Evolutionary conservation across 1,140 invertebrate genomes (phyloP).

Genomic region (Musca vetustissima): DNA sequence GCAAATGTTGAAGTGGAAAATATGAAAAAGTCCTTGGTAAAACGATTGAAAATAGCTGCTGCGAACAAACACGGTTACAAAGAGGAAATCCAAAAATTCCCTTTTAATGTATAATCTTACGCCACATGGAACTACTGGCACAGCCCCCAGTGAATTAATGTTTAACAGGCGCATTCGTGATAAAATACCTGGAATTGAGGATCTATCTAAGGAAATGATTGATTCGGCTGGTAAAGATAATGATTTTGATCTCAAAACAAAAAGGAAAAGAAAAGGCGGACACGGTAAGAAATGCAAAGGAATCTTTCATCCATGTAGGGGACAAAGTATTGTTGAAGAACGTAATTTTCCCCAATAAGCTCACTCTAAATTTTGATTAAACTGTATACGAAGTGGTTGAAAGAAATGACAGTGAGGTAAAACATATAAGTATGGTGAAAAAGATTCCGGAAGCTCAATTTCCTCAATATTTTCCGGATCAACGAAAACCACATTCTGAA

Average conservation of each 20-base stretch:
- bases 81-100: constrained; percentile 23
- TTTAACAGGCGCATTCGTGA: constrained; percentile 27
- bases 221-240: constrained; percentile 28
- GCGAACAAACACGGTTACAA: constrained; percentile 4
- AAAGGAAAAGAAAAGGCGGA: constrained; percentile 21
- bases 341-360: constrained; percentile 6
- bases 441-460: background rate
- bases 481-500: no score
- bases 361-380: background rate
- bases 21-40: constrained; percentile 10
- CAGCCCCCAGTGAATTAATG: constrained; percentile 30
- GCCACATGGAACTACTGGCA: constrained; percentile 29
- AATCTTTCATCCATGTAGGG: background rate
- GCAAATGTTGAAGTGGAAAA: constrained; percentile 31
- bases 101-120: constrained; percentile 32
- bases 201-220: constrained; percentile 16
- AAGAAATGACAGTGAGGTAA: constrained; percentile 18
- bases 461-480: no score
- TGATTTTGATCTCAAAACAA: background rate
- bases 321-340: constrained; percentile 11
- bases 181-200: constrained; percentile 27
- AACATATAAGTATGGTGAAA: background rate
- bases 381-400: constrained; percentile 10
- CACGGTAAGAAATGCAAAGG: constrained; percentile 6
- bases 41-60: constrained; percentile 10